Base-by-base conservation (phyloP, 2,888 invertebrate species). In the Diarsia rubi region DNA sequence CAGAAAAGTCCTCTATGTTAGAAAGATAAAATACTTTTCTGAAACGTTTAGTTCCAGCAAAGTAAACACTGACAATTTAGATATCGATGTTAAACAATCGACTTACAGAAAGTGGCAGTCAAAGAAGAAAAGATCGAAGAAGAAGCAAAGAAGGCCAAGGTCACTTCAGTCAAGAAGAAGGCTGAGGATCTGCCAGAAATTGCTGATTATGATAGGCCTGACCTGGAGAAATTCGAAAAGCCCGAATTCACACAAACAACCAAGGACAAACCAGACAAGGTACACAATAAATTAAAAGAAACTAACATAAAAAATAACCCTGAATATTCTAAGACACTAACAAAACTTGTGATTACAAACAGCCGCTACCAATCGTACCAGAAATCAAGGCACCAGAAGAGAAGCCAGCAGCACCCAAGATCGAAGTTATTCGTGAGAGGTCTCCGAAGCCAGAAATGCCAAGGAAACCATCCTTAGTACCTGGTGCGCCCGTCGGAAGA, bases 391-490 rank as follows among this genome's bases (percentile, higher is more conserved):
- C 97, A 65, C 98, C 98, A 0, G 97, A 97, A 72, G 94, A 95
- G 65, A 95, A 94, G 54, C 91, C 90, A 14, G 97, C 97, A 65
- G 97, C 98, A 77, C 98, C 98, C 16, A 98, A 98, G 94, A 98
- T 99, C 91, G 99, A 98, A 93, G 98, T 99, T 47, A 98, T 98
- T 86, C 97, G 98, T 79, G 98, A 99, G 91, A 98, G 97, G 90
- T 97, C 98, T 42, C 98, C 98, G 4, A 96, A 97, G 87, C 96
- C 96, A 57, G 97, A 97, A 83, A 97, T 97, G 88, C 94, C 92
- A 64, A 97, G 98, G 86, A 98, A 98, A 92, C 97, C 98, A 37
- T 99, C 99, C 0, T 93, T 98, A 85, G 97, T 97, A 60, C 98
- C 98, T 60, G 97, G 91, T 63, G 94, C 92, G 57, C 96, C 96